A percentile compares a stretch with the other conserved stretches of the same genome.
These are phyloP conservation scores for Euzetes globulus DNA, from an alignment of 2,888 invertebrate genomes.

Conservation along the genomic window DNA sequence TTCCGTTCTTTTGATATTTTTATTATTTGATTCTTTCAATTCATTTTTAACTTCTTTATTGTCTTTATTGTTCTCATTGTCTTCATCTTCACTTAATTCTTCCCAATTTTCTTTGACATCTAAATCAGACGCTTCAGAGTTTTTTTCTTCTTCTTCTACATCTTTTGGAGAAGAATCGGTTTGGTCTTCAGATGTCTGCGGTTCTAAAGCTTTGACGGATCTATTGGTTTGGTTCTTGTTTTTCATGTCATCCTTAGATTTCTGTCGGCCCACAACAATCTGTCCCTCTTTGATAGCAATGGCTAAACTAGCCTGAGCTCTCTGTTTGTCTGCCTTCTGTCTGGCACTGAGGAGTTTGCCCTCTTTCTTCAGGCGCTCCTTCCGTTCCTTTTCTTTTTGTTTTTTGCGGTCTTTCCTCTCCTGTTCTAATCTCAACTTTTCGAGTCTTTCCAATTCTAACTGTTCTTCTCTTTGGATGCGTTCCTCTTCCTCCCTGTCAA, in stretches of 20 bases:
- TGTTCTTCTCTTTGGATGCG: constrained; percentile 64
- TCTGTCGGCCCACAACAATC: constrained; percentile 34
- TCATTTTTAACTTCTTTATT: constrained; percentile 46
- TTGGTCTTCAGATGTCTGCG: constrained; percentile 34
- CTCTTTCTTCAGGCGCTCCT: constrained; percentile 88
- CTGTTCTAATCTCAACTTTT: constrained; percentile 66
- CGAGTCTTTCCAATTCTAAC: constrained; percentile 53
- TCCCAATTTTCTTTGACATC: constrained; percentile 40
- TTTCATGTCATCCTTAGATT: constrained; percentile 39
- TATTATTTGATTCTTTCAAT: constrained; percentile 45
- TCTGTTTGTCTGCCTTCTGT: constrained; percentile 72
- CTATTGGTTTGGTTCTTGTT: constrained; percentile 26
- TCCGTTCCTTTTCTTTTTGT: constrained; percentile 82
- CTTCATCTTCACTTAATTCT: constrained; percentile 11
- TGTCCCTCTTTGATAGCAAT: constrained; percentile 76
- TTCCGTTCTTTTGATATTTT: constrained; percentile 49
- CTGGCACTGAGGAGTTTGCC: constrained; percentile 87
- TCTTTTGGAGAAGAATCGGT: constrained; percentile 51
- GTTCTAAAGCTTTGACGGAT: constrained; percentile 11
- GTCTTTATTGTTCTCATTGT: constrained; percentile 48
- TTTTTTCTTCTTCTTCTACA: constrained; percentile 46
- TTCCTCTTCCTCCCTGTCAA: constrained; percentile 58
- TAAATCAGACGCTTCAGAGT: constrained; percentile 39
- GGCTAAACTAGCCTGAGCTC: constrained; percentile 66
- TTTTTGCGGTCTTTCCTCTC: constrained; percentile 81